Conservation (phyloP, 2,797 vertebrate species). For the Gymnodraco acuticeps region DNA sequence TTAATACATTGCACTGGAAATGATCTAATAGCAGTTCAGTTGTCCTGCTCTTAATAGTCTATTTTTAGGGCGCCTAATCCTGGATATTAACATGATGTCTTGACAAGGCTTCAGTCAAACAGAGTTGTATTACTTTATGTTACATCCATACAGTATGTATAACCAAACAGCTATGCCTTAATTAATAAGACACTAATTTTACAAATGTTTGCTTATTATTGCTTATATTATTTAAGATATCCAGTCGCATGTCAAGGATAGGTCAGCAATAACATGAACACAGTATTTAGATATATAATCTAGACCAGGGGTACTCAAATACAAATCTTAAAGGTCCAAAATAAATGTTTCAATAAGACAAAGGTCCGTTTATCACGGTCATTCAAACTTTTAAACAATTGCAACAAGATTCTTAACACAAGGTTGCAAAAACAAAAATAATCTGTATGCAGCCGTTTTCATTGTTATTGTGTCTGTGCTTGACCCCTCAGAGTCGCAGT, state of each 20-base stretch:
- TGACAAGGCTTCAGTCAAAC: neutral
- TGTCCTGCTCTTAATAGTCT: slow-evolving; percentile 20
- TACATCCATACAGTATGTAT: neutral
- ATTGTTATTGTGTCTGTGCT: too few species aligned
- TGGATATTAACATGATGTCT: slow-evolving; percentile 27
- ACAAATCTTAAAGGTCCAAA: too few species aligned
- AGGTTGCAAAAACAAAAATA: too few species aligned
- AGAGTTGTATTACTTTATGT: neutral
- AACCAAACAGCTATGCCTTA: neutral
- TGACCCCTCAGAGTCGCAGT: too few species aligned
- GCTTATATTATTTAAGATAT: neutral
- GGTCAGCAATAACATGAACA: neutral
- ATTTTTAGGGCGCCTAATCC: slow-evolving; percentile 40
- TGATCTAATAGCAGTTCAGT: slow-evolving; percentile 29
- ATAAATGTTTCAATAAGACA: too few species aligned
- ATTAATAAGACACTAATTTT: neutral
- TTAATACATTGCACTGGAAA: slow-evolving; percentile 19
- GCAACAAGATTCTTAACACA: too few species aligned
- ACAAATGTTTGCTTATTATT: neutral
- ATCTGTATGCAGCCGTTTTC: too few species aligned
- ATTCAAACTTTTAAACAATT: too few species aligned
- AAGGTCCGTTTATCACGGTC: too few species aligned
- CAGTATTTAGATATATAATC: neutral
- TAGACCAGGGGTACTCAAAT: too few species aligned
- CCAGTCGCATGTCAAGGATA: neutral